phyloP scores from a whole-genome alignment of 2,888 invertebrate genomes.

The Sarcophaga subvicina region DNA sequence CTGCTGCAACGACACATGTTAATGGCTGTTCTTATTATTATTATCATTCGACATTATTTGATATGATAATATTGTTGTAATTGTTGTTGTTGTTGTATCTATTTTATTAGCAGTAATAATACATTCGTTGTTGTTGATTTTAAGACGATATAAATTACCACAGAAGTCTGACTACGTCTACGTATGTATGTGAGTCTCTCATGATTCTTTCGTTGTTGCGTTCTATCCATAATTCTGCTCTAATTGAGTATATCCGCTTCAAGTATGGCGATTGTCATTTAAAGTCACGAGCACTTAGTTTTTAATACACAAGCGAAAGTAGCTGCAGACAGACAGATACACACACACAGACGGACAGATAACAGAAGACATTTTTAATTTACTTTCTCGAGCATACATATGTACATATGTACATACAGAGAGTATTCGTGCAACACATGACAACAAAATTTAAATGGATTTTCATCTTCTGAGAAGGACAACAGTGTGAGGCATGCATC shows the following conservation, averaged over 20 bases:
- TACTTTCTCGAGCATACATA: neutral
- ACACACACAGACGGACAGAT: neutral
- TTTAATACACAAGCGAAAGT: neutral
- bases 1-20: constrained; percentile 4
- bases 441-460: too few species aligned
- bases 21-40: neutral
- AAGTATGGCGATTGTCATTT: constrained; percentile 77
- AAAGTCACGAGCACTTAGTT: constrained; percentile 61
- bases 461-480: too few species aligned
- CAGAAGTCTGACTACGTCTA: constrained; percentile 40
- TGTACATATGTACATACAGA: neutral
- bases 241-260: constrained; percentile 79
- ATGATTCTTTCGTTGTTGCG: too few species aligned
- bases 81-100: constrained; percentile 23
- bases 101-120: constrained; percentile 29
- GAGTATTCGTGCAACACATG: too few species aligned
- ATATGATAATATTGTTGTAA: too few species aligned
- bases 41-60: neutral
- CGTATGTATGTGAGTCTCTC: too few species aligned
- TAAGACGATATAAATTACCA: constrained; percentile 65
- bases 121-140: constrained; percentile 38
- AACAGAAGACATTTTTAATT: constrained; percentile 42
- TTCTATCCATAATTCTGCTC: constrained; percentile 58
- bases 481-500: too few species aligned
- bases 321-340: neutral